A percentile compares a stretch with the other conserved stretches of the same genome.
phyloP scores from a whole-genome alignment of 1,140 invertebrate species.

The Sarcophaga bullata region DNA sequence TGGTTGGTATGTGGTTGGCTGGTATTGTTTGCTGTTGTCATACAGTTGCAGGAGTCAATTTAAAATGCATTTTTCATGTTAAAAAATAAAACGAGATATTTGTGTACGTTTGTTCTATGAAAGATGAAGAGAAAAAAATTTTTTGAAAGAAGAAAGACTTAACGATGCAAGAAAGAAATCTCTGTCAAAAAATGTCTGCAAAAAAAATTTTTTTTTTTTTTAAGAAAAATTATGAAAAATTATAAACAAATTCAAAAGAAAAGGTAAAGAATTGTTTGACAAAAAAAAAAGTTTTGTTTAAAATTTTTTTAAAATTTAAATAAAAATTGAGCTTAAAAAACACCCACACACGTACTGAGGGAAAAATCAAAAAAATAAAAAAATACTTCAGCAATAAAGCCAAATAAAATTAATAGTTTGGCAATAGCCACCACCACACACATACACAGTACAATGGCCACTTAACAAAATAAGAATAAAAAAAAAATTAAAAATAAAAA shows the following conservation, averaged over 20 bases:
- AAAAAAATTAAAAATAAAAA: too few relatives aligned
- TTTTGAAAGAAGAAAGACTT: too few relatives aligned
- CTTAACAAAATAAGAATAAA: too few relatives aligned
- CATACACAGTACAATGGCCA: conserved; percentile 21
- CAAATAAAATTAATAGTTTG: conserved; percentile 5
- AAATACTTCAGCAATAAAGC: neutral
- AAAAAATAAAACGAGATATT: too few relatives aligned
- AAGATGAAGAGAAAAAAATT: neutral
- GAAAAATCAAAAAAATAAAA: neutral
- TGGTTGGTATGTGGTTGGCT: too few relatives aligned
- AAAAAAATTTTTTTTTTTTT: too few relatives aligned
- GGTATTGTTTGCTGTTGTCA: neutral
- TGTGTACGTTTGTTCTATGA: too few relatives aligned
- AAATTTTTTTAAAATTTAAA: neutral
- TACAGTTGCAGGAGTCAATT: conserved; percentile 36
- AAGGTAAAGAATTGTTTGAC: neutral
- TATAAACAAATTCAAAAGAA: neutral
- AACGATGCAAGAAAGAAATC: neutral
- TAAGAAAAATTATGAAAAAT: conserved; percentile 33
- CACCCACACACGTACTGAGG: neutral
- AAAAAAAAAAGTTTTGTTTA: neutral
- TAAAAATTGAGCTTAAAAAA: neutral
- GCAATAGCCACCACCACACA: too few relatives aligned
- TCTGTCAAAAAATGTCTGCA: conserved; percentile 34
- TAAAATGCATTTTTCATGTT: conserved; percentile 40